Evolutionary conservation across 2,888 invertebrate species (phyloP), one percentile per base, ranked within the genome.

Genomic region (Megamerina dolium): DNA sequence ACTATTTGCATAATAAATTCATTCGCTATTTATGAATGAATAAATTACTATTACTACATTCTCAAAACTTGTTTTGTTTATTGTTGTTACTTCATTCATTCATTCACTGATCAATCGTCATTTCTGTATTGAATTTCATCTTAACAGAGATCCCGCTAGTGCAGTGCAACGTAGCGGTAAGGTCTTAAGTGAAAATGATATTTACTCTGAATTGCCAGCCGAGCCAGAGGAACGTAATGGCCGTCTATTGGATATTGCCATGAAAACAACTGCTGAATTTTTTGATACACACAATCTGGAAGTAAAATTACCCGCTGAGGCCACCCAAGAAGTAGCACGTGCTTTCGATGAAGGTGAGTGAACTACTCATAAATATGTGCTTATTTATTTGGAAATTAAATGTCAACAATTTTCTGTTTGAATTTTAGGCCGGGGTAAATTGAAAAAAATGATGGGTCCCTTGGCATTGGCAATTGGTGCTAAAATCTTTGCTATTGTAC

Each of bases 321-420:
- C 82, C 41, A 70, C 80, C 3, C 75, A 75, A 49, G 77, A 78
- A 52, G 74, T 86, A 17, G 80, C 84, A 1, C 78, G 85, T 49
- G 81, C 86, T 26, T 75, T 88, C 53, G 82, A 81, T 72, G 87
- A 87, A 82, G 87, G 87, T 85, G 70, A 67, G 54, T 33, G 39
- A 21, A 37, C n/a, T 19, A 14, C 20, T 40, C 21, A 31, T 37
- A 38, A 30, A 16, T n/a, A n/a, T n/a, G n/a, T n/a, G n/a, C n/a
- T n/a, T n/a, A n/a, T n/a, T n/a, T n/a, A n/a, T 9, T 27, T 9
- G n/a, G 43, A 46, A 37, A 45, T 29, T 38, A 23, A 3, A 4
- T 27, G 27, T 13, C 27, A n/a, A 9, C 10, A 23, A 23, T 23
- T 10, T 23, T 9, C 6, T 23, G 4, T 9, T 13, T 19, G 14